Evolutionary conservation across 2,888 invertebrate genomes (phyloP).

Genomic region (Melangyna quadrimaculata): DNA sequence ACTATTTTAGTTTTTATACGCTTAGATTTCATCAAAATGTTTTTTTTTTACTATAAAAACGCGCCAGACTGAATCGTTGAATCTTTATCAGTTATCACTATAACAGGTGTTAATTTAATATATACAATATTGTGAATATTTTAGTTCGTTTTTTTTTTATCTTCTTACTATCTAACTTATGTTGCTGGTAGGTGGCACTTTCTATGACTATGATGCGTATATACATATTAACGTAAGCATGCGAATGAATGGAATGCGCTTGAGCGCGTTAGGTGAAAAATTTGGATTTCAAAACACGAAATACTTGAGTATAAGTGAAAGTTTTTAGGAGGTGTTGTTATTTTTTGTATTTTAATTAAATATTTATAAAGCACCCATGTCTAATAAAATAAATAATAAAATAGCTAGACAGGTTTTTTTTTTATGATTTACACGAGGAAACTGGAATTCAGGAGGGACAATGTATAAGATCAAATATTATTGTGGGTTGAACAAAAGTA

Average conservation of each 20-base stretch:
- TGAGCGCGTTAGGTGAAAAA: conserved; percentile 26
- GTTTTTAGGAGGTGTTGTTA: conserved; percentile 32
- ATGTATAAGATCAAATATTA: background rate
- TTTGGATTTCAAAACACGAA: conserved; percentile 65
- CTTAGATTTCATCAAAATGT: background rate
- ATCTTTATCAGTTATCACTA: background rate
- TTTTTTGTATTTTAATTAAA: conserved; percentile 33
- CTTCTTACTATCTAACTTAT: background rate
- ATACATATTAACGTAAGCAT: conserved; percentile 39
- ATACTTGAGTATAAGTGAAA: conserved; percentile 67
- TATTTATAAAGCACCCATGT: background rate
- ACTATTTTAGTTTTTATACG: background rate
- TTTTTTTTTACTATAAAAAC: background rate
- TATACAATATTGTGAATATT: conserved; percentile 6
- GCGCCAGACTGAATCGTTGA: background rate
- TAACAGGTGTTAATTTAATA: background rate
- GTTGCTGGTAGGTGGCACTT: conserved; percentile 52
- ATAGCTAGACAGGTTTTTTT: background rate
- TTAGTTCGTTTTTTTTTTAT: background rate
- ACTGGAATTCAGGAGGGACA: background rate
- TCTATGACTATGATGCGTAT: conserved; percentile 63
- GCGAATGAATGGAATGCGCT: conserved; percentile 63
- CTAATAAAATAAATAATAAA: background rate
- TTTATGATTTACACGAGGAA: background rate
- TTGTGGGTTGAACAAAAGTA: background rate